A percentile compares a stretch with the other conserved stretches of the same genome.
Conservation (phyloP, 1,140 invertebrate species). For the Drosophila mayri region DNA sequence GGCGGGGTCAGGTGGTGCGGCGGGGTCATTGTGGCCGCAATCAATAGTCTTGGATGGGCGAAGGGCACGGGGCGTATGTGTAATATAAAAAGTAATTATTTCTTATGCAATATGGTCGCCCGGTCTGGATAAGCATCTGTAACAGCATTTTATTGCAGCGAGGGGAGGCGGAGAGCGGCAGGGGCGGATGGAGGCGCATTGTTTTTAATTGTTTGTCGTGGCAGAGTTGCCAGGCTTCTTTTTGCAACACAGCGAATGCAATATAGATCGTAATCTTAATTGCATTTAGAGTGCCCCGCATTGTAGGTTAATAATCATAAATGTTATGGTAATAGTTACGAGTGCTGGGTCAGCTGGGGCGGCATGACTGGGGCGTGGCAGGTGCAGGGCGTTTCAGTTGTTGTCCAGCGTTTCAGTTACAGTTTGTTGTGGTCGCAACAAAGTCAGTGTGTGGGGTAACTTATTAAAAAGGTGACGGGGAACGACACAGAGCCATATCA, state of each 20-base stretch:
- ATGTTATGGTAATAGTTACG: slow-evolving; percentile 79
- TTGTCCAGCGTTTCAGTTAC: slow-evolving; percentile 46
- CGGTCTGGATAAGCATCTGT: slow-evolving; percentile 68
- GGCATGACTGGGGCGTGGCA: slow-evolving; percentile 25
- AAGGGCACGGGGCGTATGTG: slow-evolving; percentile 63
- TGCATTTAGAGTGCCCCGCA: slow-evolving; percentile 83
- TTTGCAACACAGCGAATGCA: slow-evolving; percentile 63
- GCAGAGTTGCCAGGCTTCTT: slow-evolving; percentile 56
- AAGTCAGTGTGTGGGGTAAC: slow-evolving; percentile 29
- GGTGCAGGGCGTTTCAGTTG: slow-evolving; percentile 35
- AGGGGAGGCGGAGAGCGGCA: not conserved
- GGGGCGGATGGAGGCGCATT: slow-evolving; percentile 53
- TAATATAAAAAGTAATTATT: slow-evolving; percentile 83
- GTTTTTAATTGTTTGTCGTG: slow-evolving; percentile 81
- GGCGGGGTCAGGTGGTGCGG: slow-evolving; percentile 15
- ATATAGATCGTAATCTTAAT: slow-evolving; percentile 82
- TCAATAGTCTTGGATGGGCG: slow-evolving; percentile 69
- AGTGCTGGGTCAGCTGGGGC: slow-evolving; percentile 21
- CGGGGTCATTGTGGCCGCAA: slow-evolving; percentile 48
- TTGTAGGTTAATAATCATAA: slow-evolving; percentile 83
- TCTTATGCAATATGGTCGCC: slow-evolving; percentile 75
- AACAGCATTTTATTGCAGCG: slow-evolving; percentile 79
- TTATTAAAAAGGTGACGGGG: slow-evolving; percentile 22
- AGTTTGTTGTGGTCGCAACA: slow-evolving; percentile 54
- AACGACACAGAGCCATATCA: not conserved